phyloP scores from a whole-genome alignment of 2,888 invertebrate species.

The Spodoptera littoralis region DNA sequence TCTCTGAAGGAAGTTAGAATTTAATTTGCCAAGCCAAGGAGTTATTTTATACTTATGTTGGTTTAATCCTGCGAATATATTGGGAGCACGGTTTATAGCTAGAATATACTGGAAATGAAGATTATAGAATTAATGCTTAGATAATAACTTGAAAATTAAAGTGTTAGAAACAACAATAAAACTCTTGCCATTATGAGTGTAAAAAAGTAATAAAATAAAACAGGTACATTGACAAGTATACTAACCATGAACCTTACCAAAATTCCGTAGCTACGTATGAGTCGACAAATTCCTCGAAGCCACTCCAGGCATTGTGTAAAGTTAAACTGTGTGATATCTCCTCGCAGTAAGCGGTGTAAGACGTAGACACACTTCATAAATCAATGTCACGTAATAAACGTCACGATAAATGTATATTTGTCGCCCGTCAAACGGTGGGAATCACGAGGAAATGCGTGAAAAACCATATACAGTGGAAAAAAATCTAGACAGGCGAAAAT shows the following conservation, averaged over 20 bases:
- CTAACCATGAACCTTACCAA: too few species aligned
- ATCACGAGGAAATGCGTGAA: constrained; percentile 56
- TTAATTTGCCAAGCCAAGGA: constrained; percentile 34
- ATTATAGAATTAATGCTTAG: too few species aligned
- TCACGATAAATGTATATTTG: constrained; percentile 74
- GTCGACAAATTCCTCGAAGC: constrained; percentile 9
- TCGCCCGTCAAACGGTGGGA: constrained; percentile 66
- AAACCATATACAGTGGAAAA: constrained; percentile 42
- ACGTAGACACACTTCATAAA: constrained; percentile 65
- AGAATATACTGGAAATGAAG: not conserved
- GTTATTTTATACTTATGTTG: constrained; percentile 34
- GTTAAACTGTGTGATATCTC: constrained; percentile 41
- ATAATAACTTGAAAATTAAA: too few species aligned
- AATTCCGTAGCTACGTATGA: too few species aligned
- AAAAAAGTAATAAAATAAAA: too few species aligned
- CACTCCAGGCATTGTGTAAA: constrained; percentile 14
- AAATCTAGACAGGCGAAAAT: constrained; percentile 32
- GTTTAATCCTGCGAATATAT: constrained; percentile 16
- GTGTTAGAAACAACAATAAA: too few species aligned
- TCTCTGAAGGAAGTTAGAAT: constrained; percentile 28
- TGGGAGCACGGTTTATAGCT: constrained; percentile 29
- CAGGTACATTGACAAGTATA: too few species aligned
- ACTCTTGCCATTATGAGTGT: too few species aligned
- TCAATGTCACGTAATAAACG: constrained; percentile 73
- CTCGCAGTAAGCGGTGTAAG: constrained; percentile 36